These are phyloP conservation scores for Malacoraja senta DNA, from an alignment of 2,797 vertebrate genomes.

Conservation along the genomic window DNA sequence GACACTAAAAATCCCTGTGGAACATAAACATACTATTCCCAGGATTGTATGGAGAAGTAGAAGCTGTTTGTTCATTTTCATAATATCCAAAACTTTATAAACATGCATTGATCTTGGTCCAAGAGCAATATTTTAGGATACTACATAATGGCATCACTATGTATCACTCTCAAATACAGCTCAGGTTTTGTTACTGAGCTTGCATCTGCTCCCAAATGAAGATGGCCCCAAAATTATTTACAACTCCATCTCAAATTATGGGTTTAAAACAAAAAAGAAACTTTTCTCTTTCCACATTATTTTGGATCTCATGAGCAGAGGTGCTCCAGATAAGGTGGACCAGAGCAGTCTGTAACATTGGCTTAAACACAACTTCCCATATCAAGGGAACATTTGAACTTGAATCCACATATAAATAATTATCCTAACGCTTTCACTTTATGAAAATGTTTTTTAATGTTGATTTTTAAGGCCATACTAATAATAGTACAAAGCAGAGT, in stretches of 20 bases:
- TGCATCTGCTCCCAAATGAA: not conserved
- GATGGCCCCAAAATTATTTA: not conserved
- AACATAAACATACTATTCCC: not conserved
- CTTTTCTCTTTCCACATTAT: not conserved
- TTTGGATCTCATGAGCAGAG: not conserved
- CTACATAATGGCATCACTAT: not conserved
- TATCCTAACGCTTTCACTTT: not conserved
- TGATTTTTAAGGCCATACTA: not conserved
- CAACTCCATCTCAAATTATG: not conserved
- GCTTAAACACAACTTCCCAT: not conserved
- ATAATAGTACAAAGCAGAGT: not conserved
- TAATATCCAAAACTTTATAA: not conserved
- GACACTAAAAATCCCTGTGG: not conserved
- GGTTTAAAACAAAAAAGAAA: not conserved
- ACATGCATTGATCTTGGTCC: not conserved
- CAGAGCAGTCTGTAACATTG: not conserved
- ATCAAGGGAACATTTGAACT: not conserved
- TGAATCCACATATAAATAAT: not conserved
- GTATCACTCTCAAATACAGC: not conserved
- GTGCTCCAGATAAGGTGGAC: not conserved
- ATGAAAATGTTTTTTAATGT: not conserved
- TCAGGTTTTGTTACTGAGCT: not conserved
- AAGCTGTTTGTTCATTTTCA: not conserved
- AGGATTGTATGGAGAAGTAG: not conserved
- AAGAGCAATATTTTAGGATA: not conserved